phyloP scores from a whole-genome alignment of 2,113 vertebrate species.

The Petromus typicus region DNA sequence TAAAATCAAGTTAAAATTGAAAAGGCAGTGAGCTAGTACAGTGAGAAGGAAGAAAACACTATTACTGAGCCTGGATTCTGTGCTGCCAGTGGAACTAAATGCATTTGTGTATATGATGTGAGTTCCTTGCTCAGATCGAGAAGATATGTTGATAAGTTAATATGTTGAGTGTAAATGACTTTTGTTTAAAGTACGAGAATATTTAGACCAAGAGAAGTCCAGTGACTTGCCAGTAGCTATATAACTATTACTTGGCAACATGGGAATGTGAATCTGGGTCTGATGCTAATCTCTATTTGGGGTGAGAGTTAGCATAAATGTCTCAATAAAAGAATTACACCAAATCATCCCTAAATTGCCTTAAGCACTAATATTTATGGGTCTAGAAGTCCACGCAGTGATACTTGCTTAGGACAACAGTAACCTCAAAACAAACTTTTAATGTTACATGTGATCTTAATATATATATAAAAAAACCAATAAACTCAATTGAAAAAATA shows the following conservation, averaged over 20 bases:
- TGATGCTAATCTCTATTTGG: background rate
- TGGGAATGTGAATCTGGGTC: constrained; percentile 26
- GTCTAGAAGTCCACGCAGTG: background rate
- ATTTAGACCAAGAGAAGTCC: background rate
- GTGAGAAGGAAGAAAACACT: background rate
- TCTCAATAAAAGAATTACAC: background rate
- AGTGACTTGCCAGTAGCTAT: background rate
- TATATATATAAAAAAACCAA: too few relatives aligned
- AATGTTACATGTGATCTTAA: too few relatives aligned
- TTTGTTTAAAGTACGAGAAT: background rate
- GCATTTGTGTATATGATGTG: background rate
- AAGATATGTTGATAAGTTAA: background rate
- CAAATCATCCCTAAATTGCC: constrained; percentile 20
- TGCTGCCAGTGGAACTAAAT: too few relatives aligned
- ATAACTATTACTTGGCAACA: background rate
- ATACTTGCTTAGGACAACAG: background rate
- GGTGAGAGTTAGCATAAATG: background rate
- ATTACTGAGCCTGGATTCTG: constrained; percentile 7
- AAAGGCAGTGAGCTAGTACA: background rate
- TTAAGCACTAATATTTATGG: background rate
- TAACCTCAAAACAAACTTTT: constrained; percentile 32
- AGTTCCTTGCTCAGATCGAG: background rate
- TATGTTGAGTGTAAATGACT: background rate
- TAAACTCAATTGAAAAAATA: too few relatives aligned
- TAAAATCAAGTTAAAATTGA: constrained; percentile 43